Evolutionary conservation across 2,888 invertebrate genomes (phyloP).

Genomic region (Parnassius orleans): DNA sequence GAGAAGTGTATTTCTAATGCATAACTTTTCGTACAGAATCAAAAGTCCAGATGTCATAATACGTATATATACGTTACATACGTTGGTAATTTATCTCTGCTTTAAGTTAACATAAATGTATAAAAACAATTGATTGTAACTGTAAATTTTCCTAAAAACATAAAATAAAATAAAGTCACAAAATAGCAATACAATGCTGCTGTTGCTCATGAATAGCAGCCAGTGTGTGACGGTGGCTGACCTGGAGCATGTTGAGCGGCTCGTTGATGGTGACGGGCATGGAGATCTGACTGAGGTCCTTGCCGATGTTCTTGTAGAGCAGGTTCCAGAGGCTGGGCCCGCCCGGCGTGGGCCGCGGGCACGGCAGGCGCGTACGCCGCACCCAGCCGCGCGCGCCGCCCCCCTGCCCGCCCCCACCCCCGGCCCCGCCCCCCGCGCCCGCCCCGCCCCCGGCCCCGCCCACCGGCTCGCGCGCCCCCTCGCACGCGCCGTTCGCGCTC

Average conservation of each 20-base stretch:
- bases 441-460: conserved; percentile 9
- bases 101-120: too few relatives aligned
- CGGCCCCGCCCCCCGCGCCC: conserved; percentile 10
- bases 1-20: too few relatives aligned
- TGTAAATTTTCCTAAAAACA: too few relatives aligned
- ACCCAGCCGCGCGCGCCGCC: conserved; percentile 29
- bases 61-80: too few relatives aligned
- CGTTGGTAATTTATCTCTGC: too few relatives aligned
- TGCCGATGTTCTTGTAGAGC: conserved; percentile 90
- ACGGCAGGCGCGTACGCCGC: conserved; percentile 85
- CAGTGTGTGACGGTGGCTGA: conserved; percentile 37
- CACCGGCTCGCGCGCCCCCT: conserved; percentile 15
- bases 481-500: conserved; percentile 34
- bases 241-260: conserved; percentile 90
- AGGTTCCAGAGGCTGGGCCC: conserved; percentile 91
- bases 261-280: conserved; percentile 94
- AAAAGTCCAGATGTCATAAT: too few relatives aligned
- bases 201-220: too few relatives aligned
- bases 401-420: conserved; percentile 5
- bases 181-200: too few relatives aligned
- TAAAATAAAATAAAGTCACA: too few relatives aligned
- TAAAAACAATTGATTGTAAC: too few relatives aligned
- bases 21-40: too few relatives aligned
- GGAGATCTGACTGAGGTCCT: conserved; percentile 91
- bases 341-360: conserved; percentile 86